Percentiles rank a stretch among this genome's conserved stretches.
Evolutionary conservation across 2,797 vertebrate genomes (phyloP).

Genomic region (Peromyscus melanophrys): DNA sequence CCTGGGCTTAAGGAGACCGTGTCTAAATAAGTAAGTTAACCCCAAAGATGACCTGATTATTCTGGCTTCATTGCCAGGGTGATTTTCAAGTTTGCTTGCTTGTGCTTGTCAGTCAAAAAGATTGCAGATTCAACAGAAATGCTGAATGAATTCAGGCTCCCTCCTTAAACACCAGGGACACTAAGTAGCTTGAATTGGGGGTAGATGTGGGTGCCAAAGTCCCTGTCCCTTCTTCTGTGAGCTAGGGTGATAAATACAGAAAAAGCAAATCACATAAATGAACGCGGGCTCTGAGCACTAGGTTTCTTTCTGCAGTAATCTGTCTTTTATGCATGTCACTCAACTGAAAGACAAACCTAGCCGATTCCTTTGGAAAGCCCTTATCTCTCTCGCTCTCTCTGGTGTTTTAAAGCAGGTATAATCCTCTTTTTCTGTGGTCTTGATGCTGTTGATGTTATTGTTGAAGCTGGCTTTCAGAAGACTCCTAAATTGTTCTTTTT

Average conservation of each 20-base stretch:
- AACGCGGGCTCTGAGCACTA: background rate
- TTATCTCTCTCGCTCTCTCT: background rate
- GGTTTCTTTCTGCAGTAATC: background rate
- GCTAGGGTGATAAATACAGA: background rate
- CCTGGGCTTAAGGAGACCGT: background rate
- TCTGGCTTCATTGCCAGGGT: background rate
- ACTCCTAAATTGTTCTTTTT: background rate
- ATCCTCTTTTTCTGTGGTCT: background rate
- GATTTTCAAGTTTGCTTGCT: background rate
- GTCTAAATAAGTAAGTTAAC: background rate
- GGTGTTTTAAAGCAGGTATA: slow-evolving; percentile 6
- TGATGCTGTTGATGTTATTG: background rate
- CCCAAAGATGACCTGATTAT: background rate
- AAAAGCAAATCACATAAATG: background rate
- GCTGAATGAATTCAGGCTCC: background rate
- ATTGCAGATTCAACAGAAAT: background rate
- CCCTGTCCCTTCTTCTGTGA: background rate
- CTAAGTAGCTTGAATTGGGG: background rate
- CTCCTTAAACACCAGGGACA: background rate
- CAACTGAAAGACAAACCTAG: slow-evolving; percentile 19
- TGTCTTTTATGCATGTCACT: slow-evolving; percentile 36
- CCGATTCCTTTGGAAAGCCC: slow-evolving; percentile 40
- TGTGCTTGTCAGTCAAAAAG: background rate
- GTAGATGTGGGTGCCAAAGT: background rate
- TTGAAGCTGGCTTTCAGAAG: background rate